Evolutionary conservation across 2,888 invertebrate species (phyloP).

Genomic region (Hypena proboscidalis): DNA sequence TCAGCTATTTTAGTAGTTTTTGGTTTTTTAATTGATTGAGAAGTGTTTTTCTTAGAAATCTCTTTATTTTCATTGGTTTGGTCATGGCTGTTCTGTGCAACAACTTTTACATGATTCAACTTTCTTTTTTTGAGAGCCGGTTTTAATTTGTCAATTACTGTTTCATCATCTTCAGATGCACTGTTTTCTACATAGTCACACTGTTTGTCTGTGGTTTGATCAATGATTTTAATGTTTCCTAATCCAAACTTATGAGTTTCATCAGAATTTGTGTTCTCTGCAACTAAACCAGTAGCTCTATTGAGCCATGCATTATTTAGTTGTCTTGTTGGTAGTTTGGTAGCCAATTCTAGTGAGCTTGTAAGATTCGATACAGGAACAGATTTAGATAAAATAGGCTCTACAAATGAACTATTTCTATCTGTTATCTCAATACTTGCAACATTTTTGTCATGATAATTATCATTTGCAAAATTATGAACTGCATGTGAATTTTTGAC

Average conservation of each 20-base stretch:
- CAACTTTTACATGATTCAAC: slow-evolving; percentile 35
- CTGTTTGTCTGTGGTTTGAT: slow-evolving; percentile 51
- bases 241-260: slow-evolving; percentile 65
- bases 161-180: slow-evolving; percentile 87
- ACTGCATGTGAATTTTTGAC: no score
- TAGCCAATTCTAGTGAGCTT: slow-evolving; percentile 14
- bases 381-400: slow-evolving; percentile 13
- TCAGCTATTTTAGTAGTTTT: slow-evolving; percentile 7
- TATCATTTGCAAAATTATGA: no score
- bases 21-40: slow-evolving; percentile 19
- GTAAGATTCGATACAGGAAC: slow-evolving; percentile 14
- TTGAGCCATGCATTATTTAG: slow-evolving; percentile 76
- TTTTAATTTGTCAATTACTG: slow-evolving; percentile 68
- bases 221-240: slow-evolving; percentile 58
- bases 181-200: slow-evolving; percentile 90
- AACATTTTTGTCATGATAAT: no score
- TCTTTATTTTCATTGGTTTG: slow-evolving; percentile 21
- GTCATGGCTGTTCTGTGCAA: slow-evolving; percentile 11
- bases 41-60: slow-evolving; percentile 26
- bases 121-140: slow-evolving; percentile 86
- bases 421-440: background rate
- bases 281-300: slow-evolving; percentile 68
- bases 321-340: slow-evolving; percentile 54
- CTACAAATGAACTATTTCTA: slow-evolving; percentile 12
- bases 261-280: slow-evolving; percentile 9